Percentiles rank a stretch among this genome's conserved stretches.
phyloP scores from a whole-genome alignment of 2,888 invertebrate genomes.

The Dromius quadrimaculatus region DNA sequence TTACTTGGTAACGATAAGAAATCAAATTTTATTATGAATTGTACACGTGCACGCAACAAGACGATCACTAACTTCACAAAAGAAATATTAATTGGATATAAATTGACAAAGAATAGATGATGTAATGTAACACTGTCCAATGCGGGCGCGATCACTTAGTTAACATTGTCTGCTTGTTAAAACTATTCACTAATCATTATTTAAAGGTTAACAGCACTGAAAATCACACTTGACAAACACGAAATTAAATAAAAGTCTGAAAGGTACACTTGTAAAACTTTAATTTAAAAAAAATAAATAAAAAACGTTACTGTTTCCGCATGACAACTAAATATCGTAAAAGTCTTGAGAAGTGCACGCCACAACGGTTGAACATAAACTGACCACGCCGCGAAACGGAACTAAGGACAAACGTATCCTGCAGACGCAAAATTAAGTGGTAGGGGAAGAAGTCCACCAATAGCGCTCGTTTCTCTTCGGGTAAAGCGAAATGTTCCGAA shows the following conservation, averaged over 20 bases:
- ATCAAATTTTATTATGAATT: conserved; percentile 1
- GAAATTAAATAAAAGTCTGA: background rate
- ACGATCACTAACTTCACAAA: conserved; percentile 38
- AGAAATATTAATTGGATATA: conserved; percentile 46
- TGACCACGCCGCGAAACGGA: conserved; percentile 61
- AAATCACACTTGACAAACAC: conserved; percentile 6
- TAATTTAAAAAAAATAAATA: background rate
- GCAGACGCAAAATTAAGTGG: conserved; percentile 56
- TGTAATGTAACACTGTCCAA: conserved; percentile 45
- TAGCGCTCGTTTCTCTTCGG: conserved; percentile 56
- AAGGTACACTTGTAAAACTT: conserved; percentile 35
- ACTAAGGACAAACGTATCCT: conserved; percentile 58
- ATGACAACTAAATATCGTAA: background rate
- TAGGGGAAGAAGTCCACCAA: conserved; percentile 57
- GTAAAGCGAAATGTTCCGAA: conserved; percentile 56
- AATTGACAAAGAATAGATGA: conserved; percentile 50
- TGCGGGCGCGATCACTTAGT: conserved; percentile 47
- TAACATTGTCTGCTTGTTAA: conserved; percentile 39
- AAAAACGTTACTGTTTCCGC: conserved; percentile 18
- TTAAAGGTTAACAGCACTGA: conserved; percentile 27
- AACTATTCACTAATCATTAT: conserved; percentile 29
- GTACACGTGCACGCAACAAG: conserved; percentile 24
- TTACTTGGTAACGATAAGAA: conserved; percentile 16
- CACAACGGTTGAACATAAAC: conserved; percentile 57
- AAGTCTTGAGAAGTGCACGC: background rate